These are phyloP conservation scores for Diorhabda carinulata DNA, from an alignment of 1,140 invertebrate species.

Conservation along the genomic window DNA sequence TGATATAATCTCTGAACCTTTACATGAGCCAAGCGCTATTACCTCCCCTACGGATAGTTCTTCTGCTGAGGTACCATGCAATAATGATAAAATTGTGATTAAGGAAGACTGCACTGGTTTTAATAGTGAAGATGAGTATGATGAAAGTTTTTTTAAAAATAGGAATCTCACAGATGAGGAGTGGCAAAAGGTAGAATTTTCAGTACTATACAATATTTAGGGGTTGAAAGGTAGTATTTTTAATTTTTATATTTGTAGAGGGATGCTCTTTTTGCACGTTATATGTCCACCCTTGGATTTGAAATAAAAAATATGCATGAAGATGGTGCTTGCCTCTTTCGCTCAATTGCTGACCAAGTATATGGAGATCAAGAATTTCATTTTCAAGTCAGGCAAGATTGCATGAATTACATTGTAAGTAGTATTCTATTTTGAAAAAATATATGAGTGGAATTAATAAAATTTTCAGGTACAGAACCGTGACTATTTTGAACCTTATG, in stretches of 20 bases:
- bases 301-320: constrained; percentile 85
- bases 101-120: constrained; percentile 45
- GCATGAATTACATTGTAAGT: constrained; percentile 91
- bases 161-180: constrained; percentile 43
- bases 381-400: constrained; percentile 74
- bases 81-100: constrained; percentile 34
- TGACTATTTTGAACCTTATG: constrained; percentile 90
- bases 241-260: constrained; percentile 47
- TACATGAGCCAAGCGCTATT: constrained; percentile 30
- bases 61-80: constrained; percentile 32
- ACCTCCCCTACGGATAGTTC: constrained; percentile 27
- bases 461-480: constrained; percentile 67
- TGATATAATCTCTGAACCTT: constrained; percentile 32
- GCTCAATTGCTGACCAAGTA: constrained; percentile 89
- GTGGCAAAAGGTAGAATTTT: constrained; percentile 40
- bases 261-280: constrained; percentile 61
- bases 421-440: constrained; percentile 9
- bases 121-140: constrained; percentile 48
- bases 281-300: constrained; percentile 70
- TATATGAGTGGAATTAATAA: neutral
- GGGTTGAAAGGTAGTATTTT: constrained; percentile 52
- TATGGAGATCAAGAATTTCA: constrained; percentile 95
- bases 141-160: constrained; percentile 35
- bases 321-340: constrained; percentile 90
- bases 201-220: no score